Conservation (phyloP, 1,140 invertebrate species). For the Drosophila oshimai region DNA sequence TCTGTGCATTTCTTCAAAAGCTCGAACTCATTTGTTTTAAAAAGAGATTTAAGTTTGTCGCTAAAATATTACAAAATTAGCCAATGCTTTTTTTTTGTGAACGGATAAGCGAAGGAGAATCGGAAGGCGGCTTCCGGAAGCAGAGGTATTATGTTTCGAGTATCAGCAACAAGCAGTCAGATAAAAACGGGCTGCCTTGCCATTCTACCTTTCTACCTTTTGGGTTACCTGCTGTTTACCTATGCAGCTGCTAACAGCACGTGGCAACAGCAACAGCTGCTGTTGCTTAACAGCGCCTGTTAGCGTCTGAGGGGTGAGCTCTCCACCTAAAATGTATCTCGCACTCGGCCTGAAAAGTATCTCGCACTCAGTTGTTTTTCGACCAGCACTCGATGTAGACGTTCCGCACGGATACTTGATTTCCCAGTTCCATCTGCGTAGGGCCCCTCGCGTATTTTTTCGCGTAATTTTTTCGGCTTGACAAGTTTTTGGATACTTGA, state of each 20-base stretch:
- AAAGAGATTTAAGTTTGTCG: no score
- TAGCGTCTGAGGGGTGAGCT: neutral
- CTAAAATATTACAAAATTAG: neutral
- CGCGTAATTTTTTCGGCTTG: conserved; percentile 30
- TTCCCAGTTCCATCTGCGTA: conserved; percentile 10
- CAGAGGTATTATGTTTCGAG: conserved; percentile 28
- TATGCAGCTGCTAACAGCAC: conserved; percentile 60
- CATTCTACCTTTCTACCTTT: conserved; percentile 12
- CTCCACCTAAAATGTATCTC: no score
- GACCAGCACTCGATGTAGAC: conserved; percentile 31
- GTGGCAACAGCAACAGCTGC: conserved; percentile 34
- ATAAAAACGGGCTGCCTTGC: neutral
- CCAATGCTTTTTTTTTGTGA: neutral
- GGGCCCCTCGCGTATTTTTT: conserved; percentile 54
- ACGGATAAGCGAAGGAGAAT: neutral
- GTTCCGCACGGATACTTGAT: conserved; percentile 20
- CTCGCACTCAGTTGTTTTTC: conserved; percentile 39
- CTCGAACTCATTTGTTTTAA: no score
- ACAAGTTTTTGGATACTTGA: conserved; percentile 18
- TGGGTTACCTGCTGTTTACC: conserved; percentile 34
- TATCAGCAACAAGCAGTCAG: conserved; percentile 39
- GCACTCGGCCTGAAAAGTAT: conserved; percentile 12
- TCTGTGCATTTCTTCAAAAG: no score
- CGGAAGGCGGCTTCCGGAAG: conserved; percentile 21
- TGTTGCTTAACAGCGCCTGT: conserved; percentile 9